Conservation (phyloP, 2,797 vertebrate species). For the Premnoplex brunnescens region DNA sequence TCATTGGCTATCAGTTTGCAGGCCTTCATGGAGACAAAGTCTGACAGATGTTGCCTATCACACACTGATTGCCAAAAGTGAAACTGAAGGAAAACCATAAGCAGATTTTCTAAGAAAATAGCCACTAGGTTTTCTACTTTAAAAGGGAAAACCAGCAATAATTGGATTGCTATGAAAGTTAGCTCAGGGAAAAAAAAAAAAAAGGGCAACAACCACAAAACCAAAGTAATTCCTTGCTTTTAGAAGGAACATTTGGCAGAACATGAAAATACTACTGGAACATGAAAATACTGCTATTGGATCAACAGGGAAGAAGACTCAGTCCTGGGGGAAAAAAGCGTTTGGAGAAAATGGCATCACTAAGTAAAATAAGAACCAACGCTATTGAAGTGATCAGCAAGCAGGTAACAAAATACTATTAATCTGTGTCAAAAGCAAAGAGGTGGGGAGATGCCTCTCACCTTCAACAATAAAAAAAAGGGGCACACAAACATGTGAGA, state of each 20-base stretch:
- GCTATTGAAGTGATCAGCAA: background rate
- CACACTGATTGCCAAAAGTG: background rate
- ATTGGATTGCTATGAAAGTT: background rate
- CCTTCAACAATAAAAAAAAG: background rate
- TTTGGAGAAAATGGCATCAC: background rate
- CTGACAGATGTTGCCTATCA: background rate
- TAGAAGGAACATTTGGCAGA: background rate
- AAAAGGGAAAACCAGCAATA: background rate
- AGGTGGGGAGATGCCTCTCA: background rate
- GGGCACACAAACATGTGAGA: background rate
- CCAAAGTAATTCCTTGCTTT: background rate
- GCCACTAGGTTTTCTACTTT: background rate
- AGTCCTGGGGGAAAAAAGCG: fast-evolving
- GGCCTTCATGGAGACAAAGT: background rate
- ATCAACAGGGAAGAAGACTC: background rate
- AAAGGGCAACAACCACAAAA: background rate
- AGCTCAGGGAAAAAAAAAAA: background rate
- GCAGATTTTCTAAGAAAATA: background rate
- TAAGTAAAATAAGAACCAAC: background rate
- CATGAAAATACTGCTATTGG: background rate
- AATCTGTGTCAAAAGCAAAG: background rate
- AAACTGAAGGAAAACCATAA: background rate
- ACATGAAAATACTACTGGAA: background rate
- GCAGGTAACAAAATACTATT: background rate
- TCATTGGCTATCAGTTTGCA: background rate